Base-by-base conservation (phyloP, 2,888 invertebrate genomes). In the Macrophya annulata region DNA sequence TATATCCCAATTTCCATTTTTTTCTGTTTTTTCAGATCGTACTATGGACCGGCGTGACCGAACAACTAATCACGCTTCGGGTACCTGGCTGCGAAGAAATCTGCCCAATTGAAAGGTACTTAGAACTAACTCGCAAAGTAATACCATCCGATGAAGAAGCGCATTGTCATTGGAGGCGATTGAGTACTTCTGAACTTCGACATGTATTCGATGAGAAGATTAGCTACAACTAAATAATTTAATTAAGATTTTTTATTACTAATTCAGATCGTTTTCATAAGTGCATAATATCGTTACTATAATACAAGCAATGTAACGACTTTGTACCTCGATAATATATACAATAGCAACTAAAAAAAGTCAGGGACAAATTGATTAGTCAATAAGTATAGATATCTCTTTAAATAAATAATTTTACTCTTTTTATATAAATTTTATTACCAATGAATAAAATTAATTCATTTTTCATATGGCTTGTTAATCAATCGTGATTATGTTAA, bases 1-100 rank as follows among this genome's bases (percentile, higher is more conserved):
- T n/a, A 51, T 51, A 6, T n/a, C n/a, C n/a, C 8, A n/a, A 12
- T 62, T 12, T 21, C n/a, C 9, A 5, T 15, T 48, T 51, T 21
- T 62, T 12, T 12, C n/a, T n/a, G 10, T 15, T 48, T 51, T 3
- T 62, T 12, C 48, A 83, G 83, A 5, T 83, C 8, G 43, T 83
- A 12, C 21, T 71, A n/a, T 83, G 83, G 83, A 83, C 83, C 68
- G 83, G 83, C 4, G 83, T 83, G n/a, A 83, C 68, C 68, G 68
- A 71, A 45, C 68, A 71, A 15, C 48, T 83, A 17, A 71, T 68
- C n/a, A 65, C 83, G 9, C 83, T 83, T 17, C 65, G 48, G 51
- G 6, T 83, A 83, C 71, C 83, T 15, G 83, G 83, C 45, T 83
- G 83, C 68, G 68, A 68, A 17, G 48, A 65, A 6, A 83, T 83